phyloP scores from a whole-genome alignment of 1,140 invertebrate species.

The Solen grandis region DNA sequence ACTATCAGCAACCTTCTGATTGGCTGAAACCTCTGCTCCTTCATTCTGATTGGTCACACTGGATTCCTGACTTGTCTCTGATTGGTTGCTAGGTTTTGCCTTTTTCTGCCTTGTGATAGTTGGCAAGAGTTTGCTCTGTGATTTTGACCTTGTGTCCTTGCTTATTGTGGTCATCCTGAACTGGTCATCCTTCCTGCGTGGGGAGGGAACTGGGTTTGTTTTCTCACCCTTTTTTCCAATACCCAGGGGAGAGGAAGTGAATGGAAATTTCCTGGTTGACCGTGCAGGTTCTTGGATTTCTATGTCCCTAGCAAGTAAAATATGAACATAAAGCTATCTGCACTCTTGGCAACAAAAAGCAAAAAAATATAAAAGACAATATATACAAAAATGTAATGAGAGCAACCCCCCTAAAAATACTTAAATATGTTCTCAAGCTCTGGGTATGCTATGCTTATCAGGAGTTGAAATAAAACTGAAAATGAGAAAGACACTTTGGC shows the following conservation, averaged over 20 bases:
- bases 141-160: conserved; percentile 1
- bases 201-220: conserved; percentile 11
- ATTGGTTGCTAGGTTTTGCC: neutral
- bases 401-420: no score
- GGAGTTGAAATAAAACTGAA: no score
- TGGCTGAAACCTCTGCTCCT: conserved; percentile 7
- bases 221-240: conserved; percentile 58
- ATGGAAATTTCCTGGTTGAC: conserved; percentile 64
- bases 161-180: conserved; percentile 31
- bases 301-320: conserved; percentile 55
- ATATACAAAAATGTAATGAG: no score
- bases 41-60: conserved; percentile 1
- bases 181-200: conserved; percentile 34
- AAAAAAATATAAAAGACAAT: no score
- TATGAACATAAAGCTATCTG: neutral
- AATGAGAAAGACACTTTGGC: no score
- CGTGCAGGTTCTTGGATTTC: conserved; percentile 63
- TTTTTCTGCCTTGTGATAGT: conserved; percentile 33
- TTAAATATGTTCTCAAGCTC: no score
- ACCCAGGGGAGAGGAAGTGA: conserved; percentile 63
- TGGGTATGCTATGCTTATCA: no score
- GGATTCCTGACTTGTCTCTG: neutral
- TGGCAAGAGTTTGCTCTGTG: conserved; percentile 14
- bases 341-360: no score
- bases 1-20: conserved; percentile 8